Conservation (phyloP, 1,140 invertebrate species). For the Drosophila neocordata region DNA sequence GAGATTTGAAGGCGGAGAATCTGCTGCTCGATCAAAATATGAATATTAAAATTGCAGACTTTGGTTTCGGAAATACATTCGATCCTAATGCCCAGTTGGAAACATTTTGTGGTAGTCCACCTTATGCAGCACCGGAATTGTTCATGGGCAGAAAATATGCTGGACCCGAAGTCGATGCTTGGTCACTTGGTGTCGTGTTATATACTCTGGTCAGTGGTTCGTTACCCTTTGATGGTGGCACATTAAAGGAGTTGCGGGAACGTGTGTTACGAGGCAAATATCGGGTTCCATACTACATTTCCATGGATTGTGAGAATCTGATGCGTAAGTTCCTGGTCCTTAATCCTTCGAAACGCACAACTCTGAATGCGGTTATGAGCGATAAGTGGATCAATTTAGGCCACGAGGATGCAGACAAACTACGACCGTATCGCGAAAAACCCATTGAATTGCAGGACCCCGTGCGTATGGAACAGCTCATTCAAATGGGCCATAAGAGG, state of each 20-base stretch:
- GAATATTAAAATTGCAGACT: constrained; percentile 99
- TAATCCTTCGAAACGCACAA: constrained; percentile 98
- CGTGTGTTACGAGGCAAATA: constrained; percentile 99
- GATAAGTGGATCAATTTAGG: constrained; percentile 99
- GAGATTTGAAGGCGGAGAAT: constrained; percentile 98
- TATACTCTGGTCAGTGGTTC: constrained; percentile 99
- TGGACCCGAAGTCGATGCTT: constrained; percentile 99
- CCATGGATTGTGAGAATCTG: constrained; percentile 99
- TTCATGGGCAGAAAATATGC: constrained; percentile 99
- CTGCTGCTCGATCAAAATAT: constrained; percentile 98
- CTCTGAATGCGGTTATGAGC: constrained; percentile 98
- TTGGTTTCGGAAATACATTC: constrained; percentile 99
- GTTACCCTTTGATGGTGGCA: constrained; percentile 99
- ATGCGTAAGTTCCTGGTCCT: constrained; percentile 99
- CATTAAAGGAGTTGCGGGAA: constrained; percentile 97
- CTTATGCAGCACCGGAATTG: constrained; percentile 99
- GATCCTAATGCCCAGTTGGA: constrained; percentile 98
- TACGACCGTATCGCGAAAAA: constrained; percentile 96
- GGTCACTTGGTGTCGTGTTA: constrained; percentile 99
- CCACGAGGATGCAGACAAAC: constrained; percentile 96
- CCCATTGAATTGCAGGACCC: constrained; percentile 65
- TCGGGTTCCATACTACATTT: constrained; percentile 99
- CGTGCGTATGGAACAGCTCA: constrained; percentile 89
- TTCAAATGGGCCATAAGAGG: constrained; percentile 96
- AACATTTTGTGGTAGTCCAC: constrained; percentile 99